Conservation (phyloP, 2,888 invertebrate genomes). For the Seira musarum region DNA sequence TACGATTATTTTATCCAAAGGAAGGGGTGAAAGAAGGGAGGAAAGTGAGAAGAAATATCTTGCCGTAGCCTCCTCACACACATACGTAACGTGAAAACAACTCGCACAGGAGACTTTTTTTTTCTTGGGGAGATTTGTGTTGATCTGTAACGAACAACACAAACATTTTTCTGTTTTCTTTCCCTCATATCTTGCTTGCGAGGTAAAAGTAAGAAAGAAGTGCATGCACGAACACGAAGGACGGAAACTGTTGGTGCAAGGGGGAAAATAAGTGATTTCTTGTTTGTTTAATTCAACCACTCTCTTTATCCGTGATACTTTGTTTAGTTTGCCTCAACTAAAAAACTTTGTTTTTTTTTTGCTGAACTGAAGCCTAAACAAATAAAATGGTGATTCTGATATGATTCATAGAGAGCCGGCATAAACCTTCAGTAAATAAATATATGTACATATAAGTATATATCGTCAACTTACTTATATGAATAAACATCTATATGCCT, state of each 20-base stretch:
- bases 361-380: background rate
- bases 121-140: conserved; percentile 35
- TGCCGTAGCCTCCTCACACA: background rate
- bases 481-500: too few relatives aligned
- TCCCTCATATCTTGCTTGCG: background rate
- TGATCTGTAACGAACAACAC: background rate
- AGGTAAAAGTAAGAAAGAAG: too few relatives aligned
- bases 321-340: too few relatives aligned
- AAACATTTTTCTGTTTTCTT: background rate
- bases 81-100: background rate
- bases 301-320: background rate
- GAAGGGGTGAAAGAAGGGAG: conserved; percentile 1
- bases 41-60: background rate
- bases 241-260: background rate
- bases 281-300: conserved; percentile 6
- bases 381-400: conserved; percentile 5
- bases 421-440: too few relatives aligned
- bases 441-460: too few relatives aligned
- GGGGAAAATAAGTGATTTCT: background rate
- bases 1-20: too few relatives aligned
- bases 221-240: too few relatives aligned
- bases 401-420: background rate
- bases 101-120: background rate
- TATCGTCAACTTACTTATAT: too few relatives aligned
- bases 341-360: background rate